Base-by-base conservation (phyloP, 2,113 vertebrate species). In the Okapia johnstoni region DNA sequence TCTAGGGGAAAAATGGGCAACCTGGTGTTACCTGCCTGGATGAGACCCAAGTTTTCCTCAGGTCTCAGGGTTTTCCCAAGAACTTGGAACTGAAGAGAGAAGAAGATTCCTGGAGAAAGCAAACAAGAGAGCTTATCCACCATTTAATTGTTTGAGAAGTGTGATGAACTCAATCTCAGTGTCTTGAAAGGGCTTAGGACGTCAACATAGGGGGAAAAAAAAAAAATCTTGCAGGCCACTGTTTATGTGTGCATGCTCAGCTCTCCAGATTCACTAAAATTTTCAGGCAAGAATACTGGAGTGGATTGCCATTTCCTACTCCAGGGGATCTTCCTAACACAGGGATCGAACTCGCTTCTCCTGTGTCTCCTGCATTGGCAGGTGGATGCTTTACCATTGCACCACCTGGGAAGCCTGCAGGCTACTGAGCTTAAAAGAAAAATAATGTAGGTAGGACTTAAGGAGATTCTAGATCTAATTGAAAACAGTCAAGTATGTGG, bases 21-120 rank as follows among this genome's bases (percentile, higher is more conserved):
- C 7, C n/a, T 36, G 23, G 4, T 36, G 16, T 15, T 1, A 2
- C 10, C 17, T 54, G 4, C 5, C 25, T 58, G 3, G 7, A 14
- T 23, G 16, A 25, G 5, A 3, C 6, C 2, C 5, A 5, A 33
- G 15, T 11, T 36, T 55, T 6, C 11, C 1, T 40, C 25, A 48
- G 10, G 12, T 2, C 19, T 40, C 30, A 33, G 19, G 17, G 21
- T 14, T 84, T 36, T 50, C 8, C 15, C 36, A 61, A 15, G 63
- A 19, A 1, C 19, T 19, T 36, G 8, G 26, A n/a, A 52, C 0
- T 14, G 14, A 7, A 1, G 9, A 50, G 23, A 57, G 21, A 36
- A 61, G 5, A 0, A 19, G 7, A 25, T 33, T 93, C 21, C 12
- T 21, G 1, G 6, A 23, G 3, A 54, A 57, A 36, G 2, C 15